Percentiles rank a stretch among this genome's conserved stretches.
Conservation (phyloP, 2,888 invertebrate species). For the Platycheirus albimanus region DNA sequence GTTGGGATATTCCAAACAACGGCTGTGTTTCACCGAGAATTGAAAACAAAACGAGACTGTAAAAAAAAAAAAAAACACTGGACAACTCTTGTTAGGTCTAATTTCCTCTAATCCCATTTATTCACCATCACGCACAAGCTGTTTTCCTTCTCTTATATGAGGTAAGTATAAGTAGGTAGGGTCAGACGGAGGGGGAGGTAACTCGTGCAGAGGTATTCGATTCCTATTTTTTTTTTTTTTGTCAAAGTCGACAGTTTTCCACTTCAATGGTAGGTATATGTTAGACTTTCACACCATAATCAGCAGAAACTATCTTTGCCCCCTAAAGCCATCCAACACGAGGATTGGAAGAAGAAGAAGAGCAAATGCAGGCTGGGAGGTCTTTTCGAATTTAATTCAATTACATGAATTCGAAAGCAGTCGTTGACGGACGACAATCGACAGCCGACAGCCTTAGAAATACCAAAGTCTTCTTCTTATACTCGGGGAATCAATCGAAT, state of each 20-base stretch:
- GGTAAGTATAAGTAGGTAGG: too few species aligned
- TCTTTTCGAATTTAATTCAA: slow-evolving; percentile 61
- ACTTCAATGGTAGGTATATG: slow-evolving; percentile 47
- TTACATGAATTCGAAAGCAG: slow-evolving; percentile 45
- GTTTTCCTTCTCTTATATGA: slow-evolving; percentile 21
- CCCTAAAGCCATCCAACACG: background rate
- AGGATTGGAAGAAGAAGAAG: slow-evolving; percentile 12
- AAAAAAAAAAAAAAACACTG: slow-evolving; percentile 20
- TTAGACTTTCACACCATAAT: slow-evolving; percentile 48
- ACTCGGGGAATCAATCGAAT: slow-evolving; percentile 53
- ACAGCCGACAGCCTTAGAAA: slow-evolving; percentile 28
- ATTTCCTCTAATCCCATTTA: slow-evolving; percentile 72
- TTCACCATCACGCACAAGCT: slow-evolving; percentile 57
- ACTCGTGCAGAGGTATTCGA: slow-evolving; percentile 45
- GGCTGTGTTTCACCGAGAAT: background rate
- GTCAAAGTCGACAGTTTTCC: slow-evolving; percentile 69
- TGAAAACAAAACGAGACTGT: background rate
- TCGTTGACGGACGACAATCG: background rate
- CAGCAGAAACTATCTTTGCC: slow-evolving; percentile 49
- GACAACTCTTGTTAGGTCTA: slow-evolving; percentile 60
- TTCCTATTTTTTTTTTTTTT: too few species aligned
- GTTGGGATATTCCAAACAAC: slow-evolving; percentile 36
- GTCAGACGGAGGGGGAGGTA: background rate
- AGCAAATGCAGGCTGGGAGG: background rate
- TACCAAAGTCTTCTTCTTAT: slow-evolving; percentile 18